phyloP scores from a whole-genome alignment of 2,888 invertebrate species.

The Mesorhabditis sp. region DNA sequence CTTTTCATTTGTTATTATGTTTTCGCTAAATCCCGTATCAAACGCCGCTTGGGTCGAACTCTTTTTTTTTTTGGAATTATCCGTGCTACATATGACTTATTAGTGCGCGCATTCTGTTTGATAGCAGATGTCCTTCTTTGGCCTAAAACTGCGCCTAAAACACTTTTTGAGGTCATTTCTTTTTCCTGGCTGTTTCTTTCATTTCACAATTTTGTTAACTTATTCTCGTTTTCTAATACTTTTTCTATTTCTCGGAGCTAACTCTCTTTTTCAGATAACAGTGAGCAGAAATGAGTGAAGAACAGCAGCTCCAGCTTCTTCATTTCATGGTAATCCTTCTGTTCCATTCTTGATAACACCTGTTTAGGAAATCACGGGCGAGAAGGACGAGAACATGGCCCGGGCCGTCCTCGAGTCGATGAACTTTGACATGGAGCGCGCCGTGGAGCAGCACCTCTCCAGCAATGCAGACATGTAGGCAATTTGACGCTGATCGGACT shows the following conservation, averaged over 20 bases:
- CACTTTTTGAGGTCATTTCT: no score
- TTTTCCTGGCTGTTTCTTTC: no score
- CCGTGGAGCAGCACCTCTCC: conserved; percentile 26
- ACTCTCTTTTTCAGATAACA: background rate
- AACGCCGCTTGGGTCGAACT: no score
- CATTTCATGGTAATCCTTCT: background rate
- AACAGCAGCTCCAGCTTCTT: background rate
- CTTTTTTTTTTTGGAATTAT: no score
- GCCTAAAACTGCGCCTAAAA: no score
- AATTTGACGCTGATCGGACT: background rate
- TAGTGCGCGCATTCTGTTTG: no score
- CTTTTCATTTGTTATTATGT: no score
- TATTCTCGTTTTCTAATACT: background rate
- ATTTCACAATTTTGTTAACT: background rate
- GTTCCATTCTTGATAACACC: background rate
- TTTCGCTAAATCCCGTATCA: no score
- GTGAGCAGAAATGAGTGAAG: background rate
- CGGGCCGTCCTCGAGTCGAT: conserved; percentile 33
- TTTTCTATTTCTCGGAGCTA: background rate
- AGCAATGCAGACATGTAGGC: background rate
- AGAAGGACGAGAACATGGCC: conserved; percentile 30
- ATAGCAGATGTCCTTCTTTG: no score
- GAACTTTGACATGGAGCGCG: conserved; percentile 37
- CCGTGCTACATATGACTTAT: no score
- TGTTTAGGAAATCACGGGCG: conserved; percentile 33